Percentiles rank a stretch among this genome's conserved stretches.
These are phyloP conservation scores for Pterophyllum scalare DNA, from an alignment of 2,113 vertebrate genomes.

Conservation along the genomic window DNA sequence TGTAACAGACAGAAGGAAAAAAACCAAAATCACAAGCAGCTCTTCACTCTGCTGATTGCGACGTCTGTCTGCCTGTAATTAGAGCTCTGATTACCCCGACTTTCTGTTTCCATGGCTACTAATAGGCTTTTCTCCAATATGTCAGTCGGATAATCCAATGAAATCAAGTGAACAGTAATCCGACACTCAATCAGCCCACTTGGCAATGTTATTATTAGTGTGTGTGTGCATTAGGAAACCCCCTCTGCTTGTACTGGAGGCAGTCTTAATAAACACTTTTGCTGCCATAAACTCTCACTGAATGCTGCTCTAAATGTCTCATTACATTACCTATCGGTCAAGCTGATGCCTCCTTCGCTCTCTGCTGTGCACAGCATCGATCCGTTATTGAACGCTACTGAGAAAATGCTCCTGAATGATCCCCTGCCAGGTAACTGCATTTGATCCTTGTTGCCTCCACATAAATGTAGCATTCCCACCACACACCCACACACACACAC, in stretches of 20 bases:
- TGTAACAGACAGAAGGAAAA: not conserved
- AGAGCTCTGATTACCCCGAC: constrained; percentile 57
- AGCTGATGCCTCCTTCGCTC: not conserved
- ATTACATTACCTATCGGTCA: constrained; percentile 24
- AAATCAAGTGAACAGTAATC: constrained; percentile 52
- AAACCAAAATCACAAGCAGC: not conserved
- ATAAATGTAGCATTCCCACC: not conserved
- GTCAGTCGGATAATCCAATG: constrained; percentile 54
- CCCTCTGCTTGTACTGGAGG: constrained; percentile 1
- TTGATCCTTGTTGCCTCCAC: not conserved
- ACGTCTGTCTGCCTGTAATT: constrained; percentile 47
- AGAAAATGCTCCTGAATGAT: constrained; percentile 22
- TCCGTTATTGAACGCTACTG: constrained; percentile 9
- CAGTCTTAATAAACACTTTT: constrained; percentile 29
- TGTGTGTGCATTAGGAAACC: constrained; percentile 44
- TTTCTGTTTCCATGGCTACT: constrained; percentile 61
- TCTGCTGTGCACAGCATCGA: constrained; percentile 14
- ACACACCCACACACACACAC: not conserved
- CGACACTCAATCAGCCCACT: constrained; percentile 60
- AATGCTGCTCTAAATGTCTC: constrained; percentile 7
- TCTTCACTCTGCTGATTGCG: constrained; percentile 38
- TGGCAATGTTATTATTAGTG: constrained; percentile 39
- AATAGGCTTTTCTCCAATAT: constrained; percentile 52
- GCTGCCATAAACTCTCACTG: constrained; percentile 14
- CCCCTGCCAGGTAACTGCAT: constrained; percentile 18